Evolutionary conservation across 2,888 invertebrate genomes (phyloP).

Genomic region (Phragmatobia fuliginosa): DNA sequence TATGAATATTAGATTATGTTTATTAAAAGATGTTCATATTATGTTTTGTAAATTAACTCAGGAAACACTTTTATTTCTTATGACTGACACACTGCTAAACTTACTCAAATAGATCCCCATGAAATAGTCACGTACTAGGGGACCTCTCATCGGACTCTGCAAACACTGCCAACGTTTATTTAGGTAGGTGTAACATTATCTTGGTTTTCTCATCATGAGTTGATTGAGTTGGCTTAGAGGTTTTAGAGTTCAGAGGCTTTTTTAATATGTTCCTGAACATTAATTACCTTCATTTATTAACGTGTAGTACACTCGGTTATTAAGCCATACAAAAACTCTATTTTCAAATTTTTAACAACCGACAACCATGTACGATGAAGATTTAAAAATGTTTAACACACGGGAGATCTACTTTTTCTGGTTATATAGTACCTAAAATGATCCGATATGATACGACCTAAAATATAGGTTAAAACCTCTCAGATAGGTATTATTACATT

Average conservation of each 20-base stretch:
- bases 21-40: too few relatives aligned
- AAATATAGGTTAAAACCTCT: too few relatives aligned
- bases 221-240: not conserved
- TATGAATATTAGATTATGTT: too few relatives aligned
- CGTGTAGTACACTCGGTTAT: not conserved
- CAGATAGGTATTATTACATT: too few relatives aligned
- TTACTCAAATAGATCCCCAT: slow-evolving; percentile 40
- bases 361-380: too few relatives aligned
- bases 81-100: slow-evolving; percentile 39
- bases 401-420: too few relatives aligned
- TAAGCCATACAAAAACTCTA: too few relatives aligned
- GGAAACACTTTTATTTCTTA: slow-evolving; percentile 20
- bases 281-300: not conserved
- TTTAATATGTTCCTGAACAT: not conserved
- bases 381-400: too few relatives aligned
- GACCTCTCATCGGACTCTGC: slow-evolving; percentile 30
- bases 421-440: too few relatives aligned
- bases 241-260: not conserved
- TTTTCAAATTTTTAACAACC: too few relatives aligned
- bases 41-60: not conserved
- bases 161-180: slow-evolving; percentile 25
- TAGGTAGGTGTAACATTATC: not conserved
- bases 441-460: too few relatives aligned
- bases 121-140: slow-evolving; percentile 47
- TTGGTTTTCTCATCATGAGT: not conserved